Conservation (phyloP, 2,888 invertebrate genomes). For the Synanthedon tipuliformis region DNA sequence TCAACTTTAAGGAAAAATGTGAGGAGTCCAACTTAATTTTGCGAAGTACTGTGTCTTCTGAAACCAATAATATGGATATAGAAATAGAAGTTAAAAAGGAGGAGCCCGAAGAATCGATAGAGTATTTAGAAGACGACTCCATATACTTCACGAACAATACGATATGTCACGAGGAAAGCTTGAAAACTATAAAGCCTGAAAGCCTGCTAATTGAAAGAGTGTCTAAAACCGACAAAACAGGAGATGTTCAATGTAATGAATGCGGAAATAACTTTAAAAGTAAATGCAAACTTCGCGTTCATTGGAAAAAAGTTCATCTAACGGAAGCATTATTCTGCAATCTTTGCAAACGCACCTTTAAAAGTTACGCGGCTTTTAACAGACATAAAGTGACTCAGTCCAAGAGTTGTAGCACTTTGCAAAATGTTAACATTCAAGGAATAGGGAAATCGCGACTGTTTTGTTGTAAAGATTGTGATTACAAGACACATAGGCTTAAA, state of each 20-base stretch:
- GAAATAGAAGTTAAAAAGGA: conserved; percentile 18
- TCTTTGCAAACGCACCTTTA: conserved; percentile 25
- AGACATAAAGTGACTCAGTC: conserved; percentile 19
- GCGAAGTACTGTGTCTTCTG: conserved; percentile 8
- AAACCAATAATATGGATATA: neutral
- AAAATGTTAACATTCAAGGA: conserved; percentile 27
- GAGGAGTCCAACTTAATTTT: conserved; percentile 32
- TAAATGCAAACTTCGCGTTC: conserved; percentile 28
- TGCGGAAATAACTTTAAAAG: conserved; percentile 23
- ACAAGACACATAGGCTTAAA: conserved; percentile 29
- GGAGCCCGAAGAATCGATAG: conserved; percentile 7
- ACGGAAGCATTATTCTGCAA: conserved; percentile 17
- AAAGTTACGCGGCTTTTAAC: conserved; percentile 25
- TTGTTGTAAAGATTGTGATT: conserved; percentile 34
- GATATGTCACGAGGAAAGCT: neutral
- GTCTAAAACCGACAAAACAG: neutral
- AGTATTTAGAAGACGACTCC: conserved; percentile 7
- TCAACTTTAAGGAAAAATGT: conserved; percentile 44
- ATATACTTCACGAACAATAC: neutral
- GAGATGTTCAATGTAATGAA: conserved; percentile 12
- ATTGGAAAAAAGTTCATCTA: conserved; percentile 26
- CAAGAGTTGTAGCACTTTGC: conserved; percentile 18
- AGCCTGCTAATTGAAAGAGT: neutral
- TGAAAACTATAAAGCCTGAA: neutral
- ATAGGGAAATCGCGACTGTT: conserved; percentile 28